Conservation (phyloP, 2,888 invertebrate species). For the Lycocerus yunnanus region DNA sequence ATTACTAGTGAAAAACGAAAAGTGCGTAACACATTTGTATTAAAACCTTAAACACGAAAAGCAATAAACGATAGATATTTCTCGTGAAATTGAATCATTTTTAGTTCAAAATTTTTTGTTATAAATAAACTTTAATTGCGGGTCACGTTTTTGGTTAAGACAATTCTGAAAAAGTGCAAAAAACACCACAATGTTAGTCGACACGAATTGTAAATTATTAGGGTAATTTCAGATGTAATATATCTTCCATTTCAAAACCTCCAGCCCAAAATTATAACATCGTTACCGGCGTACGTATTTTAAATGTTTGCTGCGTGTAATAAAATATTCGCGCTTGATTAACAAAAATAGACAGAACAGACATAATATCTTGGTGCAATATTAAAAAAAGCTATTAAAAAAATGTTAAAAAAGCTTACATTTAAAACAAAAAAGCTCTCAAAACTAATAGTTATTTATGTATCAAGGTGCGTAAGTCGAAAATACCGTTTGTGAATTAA, state of each 20-base stretch:
- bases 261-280: background rate
- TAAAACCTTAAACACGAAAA: background rate
- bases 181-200: background rate
- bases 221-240: slow-evolving; percentile 5
- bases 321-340: background rate
- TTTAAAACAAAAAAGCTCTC: no score
- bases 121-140: background rate
- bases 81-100: background rate
- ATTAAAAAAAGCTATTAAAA: background rate
- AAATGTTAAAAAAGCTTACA: no score
- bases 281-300: background rate
- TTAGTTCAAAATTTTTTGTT: background rate
- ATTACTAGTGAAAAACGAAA: background rate
- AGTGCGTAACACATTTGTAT: background rate
- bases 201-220: slow-evolving; percentile 7
- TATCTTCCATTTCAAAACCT: slow-evolving; percentile 1
- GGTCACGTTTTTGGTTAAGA: background rate
- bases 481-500: no score
- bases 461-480: no score
- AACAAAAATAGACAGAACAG: background rate
- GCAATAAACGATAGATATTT: background rate
- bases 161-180: background rate
- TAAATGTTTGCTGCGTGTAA: background rate
- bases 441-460: no score
- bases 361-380: background rate